Evolutionary conservation across 2,797 vertebrate species (phyloP), one percentile per base, ranked within the genome.

Genomic region (Gadopsis bispinosus): DNA sequence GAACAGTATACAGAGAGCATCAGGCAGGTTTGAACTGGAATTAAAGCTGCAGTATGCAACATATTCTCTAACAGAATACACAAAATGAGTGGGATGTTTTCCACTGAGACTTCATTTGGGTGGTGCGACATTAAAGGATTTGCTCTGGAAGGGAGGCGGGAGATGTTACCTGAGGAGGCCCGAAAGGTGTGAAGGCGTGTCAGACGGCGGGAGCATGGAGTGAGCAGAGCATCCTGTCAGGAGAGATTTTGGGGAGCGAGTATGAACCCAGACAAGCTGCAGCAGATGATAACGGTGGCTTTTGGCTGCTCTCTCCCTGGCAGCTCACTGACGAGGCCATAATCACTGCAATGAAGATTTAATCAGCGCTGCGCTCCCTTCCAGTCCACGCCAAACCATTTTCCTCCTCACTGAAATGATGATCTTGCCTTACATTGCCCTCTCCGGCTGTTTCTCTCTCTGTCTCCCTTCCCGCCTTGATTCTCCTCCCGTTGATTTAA

Each of bases 301-400:
- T 29, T 41, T 60, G 75, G 60, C 65, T 72, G 56, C 50, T 55
- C 77, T 64, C 47, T 12, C 50, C 51, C 64, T 69, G 77, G 63
- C 68, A 73, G 68, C 77, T 58, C 4, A 2, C 65, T 17, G 66
- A 37, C 17, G 53, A 51, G 2, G 41, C 8, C 69, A 59, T 69
- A 72, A 78, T 78, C 51, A 33, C 83, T 4, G 45, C 45, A 1
- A 59, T 26, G 47, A 45, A 81, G 73, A 72, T 83, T 67, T 62
- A 72, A 78, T 11, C 29, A 35, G 4, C 17, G 17, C 54, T 39
- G 19, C 5, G 29, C 62, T 80, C 39, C 54, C 39, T n/a, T 13
- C 19, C 55, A 8, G 60, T 45, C 66, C 47, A 17, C 2, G 37
- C 50, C 63, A 45, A 45, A 76, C 47, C 53, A 7, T 45, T 58